A percentile compares a stretch with the other conserved stretches of the same genome.
phyloP scores from a whole-genome alignment of 2,797 vertebrate species.

The Centroberyx gerrardi region DNA sequence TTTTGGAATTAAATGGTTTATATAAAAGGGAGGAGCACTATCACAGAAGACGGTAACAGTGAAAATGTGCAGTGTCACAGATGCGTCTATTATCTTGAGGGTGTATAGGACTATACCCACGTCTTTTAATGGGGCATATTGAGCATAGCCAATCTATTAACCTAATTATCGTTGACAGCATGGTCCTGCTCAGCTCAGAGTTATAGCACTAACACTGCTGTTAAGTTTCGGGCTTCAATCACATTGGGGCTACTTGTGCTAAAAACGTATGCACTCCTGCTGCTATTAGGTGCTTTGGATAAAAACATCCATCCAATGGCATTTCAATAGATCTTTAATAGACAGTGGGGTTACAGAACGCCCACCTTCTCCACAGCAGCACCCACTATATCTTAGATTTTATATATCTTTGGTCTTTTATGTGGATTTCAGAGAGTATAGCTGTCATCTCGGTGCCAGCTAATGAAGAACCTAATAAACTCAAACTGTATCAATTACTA shows the following conservation, averaged over 20 bases:
- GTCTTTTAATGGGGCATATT: conserved; percentile 17
- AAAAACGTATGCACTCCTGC: neutral
- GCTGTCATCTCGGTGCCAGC: neutral
- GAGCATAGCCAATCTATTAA: conserved; percentile 37
- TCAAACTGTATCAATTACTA: neutral
- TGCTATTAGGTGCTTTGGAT: conserved; percentile 14
- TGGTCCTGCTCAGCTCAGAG: conserved; percentile 39
- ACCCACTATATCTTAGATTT: neutral
- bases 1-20: no score
- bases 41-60: neutral
- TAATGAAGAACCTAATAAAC: conserved; percentile 6
- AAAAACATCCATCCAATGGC: neutral
- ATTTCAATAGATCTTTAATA: neutral
- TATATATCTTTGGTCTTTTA: neutral
- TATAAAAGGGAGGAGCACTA: neutral
- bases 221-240: conserved; percentile 12
- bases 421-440: neutral
- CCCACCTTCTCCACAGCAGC: neutral
- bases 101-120: conserved; percentile 16
- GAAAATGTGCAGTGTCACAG: neutral
- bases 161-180: conserved; percentile 38
- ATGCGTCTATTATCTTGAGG: neutral
- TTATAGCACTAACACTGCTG: conserved; percentile 23
- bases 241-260: neutral
- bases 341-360: no score